Base-by-base conservation (phyloP, 2,113 vertebrate species). In the Sylvicapra grimmia region DNA sequence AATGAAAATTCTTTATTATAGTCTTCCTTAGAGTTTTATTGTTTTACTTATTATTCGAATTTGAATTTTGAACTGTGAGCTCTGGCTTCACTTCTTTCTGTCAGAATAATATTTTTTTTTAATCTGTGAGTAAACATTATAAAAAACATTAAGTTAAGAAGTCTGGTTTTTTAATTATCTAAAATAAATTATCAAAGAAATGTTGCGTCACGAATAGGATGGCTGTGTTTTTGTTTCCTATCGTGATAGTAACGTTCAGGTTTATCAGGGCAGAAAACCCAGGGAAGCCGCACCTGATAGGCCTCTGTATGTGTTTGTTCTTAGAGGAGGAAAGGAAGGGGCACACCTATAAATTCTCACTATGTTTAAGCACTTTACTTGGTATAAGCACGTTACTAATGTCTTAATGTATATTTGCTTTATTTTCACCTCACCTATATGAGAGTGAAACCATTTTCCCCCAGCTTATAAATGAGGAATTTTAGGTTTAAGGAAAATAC, bases 111-210 rank as follows among this genome's bases (percentile, higher is more conserved):
- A 29, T 36, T 58, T 40, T 36, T 94, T 92, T 77, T 9, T 1
- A 93, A 59, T 51, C 79, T 75, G 53, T 89, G 27, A 82, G 29
- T 93, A 82, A 94, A 96, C 92, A 40, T 89, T 47, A 89, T 5
- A 86, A 47, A 91, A 91, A 54, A 82, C 23, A 18, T 56, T 59
- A 79, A 79, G 25, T 56, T 53, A 86, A 86, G 47, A 95, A 90
- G 90, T 89, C 49, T 65, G 36, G 1, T 58, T 95, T 94, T 47
- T 77, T 21, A 56, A 23, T 94, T 72, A 31, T 59, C 29, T 97
- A 89, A 94, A 94, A 89, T 83, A 40, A 89, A 23, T 89, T 77
- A 92, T 65, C 85, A 83, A 92, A 75, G 27, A 95, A 54, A 68
- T 80, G 29, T 89, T 89, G 51, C 92, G 2, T 89, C 53, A 84